Conservation (phyloP, 35 echinoderm and acorn worm genomes). For the Strongylocentrotus purpuratus region DNA sequence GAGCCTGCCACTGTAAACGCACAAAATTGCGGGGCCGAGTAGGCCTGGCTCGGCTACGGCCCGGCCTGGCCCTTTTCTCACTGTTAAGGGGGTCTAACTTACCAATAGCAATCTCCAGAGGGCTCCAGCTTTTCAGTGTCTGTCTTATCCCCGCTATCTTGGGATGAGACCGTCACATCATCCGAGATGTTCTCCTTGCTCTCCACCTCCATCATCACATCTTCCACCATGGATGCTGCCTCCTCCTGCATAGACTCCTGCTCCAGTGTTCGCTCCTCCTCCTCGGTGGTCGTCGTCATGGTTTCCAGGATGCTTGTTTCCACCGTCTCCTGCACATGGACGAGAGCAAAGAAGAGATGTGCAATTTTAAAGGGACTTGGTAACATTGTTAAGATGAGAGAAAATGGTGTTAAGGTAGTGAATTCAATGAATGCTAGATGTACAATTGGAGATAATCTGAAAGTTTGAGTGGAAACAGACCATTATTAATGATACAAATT, state of each 20-base stretch:
- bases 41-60: too few species aligned
- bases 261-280: not conserved
- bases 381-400: too few species aligned
- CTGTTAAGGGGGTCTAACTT: not conserved
- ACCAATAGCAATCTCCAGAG: slow-evolving; percentile 39
- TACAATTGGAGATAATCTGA: too few species aligned
- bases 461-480: too few species aligned
- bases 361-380: too few species aligned
- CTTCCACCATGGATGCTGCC: not conserved
- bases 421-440: too few species aligned
- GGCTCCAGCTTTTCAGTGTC: not conserved
- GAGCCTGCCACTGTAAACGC: too few species aligned
- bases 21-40: too few species aligned
- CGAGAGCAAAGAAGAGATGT: too few species aligned
- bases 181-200: slow-evolving; percentile 50
- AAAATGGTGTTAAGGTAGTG: too few species aligned
- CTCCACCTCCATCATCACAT: slow-evolving; percentile 22
- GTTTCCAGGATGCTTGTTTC: slow-evolving; percentile 9
- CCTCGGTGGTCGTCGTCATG: not conserved
- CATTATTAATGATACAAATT: not conserved
- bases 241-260: not conserved
- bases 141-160: not conserved
- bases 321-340: not conserved
- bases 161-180: not conserved
- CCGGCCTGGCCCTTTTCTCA: too few species aligned